Base-by-base conservation (phyloP, 2,888 invertebrate genomes). In the Copidosoma aretas region DNA sequence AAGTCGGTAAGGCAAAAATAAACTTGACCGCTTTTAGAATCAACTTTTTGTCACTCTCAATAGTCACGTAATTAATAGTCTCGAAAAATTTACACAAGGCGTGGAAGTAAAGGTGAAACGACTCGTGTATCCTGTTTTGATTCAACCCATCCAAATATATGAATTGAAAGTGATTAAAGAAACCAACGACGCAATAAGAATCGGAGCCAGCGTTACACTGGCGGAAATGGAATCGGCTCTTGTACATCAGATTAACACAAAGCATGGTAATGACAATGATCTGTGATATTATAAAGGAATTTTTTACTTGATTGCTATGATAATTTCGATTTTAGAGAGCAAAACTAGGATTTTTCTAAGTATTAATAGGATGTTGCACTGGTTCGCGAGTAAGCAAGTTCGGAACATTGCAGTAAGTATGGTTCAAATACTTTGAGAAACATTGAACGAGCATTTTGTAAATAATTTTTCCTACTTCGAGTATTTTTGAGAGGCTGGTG, bases 311-410 rank as follows among this genome's bases (percentile, higher is more conserved):
- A 54, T 65, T 41, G 39, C 39, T 1, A 51, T 17, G 24, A 22
- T 17, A 46, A 32, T 53, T 17, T 19, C 57, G 0, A 17, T 66
- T 74, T 83, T 86, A 41, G 85, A 87, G 73, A 79, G 81, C 22
- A 87, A 87, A 82, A 88, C 88, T 0, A 86, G 88, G 78, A 84
- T 90, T 64, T 91, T 89, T 75, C 84, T 86, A 77, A 88, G 91
- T n/a, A 87, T 93, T 25, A 86, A 89, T 10, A 89, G 93, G 63
- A 96, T 96, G 92, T 85, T 97, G 24, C 89, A 93, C 80, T 94
- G 92, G 90, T 97, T 97, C 86, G 97, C 95, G 49, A 95, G 96
- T n/a, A 91, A 90, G 77, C 97, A 97, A 86, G 93, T 97, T 56
- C 87, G 96, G 69, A 97, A 95, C 84, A 94, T 94, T 17, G 95